These are phyloP conservation scores for Catotricha subobsoleta DNA, from an alignment of 2,888 invertebrate species.

Conservation along the genomic window DNA sequence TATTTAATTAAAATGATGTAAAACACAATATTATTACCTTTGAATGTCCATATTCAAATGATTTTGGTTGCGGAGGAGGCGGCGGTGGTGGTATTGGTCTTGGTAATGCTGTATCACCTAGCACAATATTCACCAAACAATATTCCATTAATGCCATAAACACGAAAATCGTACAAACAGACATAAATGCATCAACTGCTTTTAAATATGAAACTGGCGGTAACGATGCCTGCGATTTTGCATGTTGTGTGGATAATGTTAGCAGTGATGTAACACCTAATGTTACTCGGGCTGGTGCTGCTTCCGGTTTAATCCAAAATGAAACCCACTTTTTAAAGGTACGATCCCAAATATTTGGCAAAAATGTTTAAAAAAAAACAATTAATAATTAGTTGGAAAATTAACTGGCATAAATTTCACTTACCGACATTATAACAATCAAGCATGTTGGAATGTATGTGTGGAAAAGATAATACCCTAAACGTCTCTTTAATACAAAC, in stretches of 20 bases:
- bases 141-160: conserved; percentile 91
- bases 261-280: conserved; percentile 78
- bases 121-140: conserved; percentile 59
- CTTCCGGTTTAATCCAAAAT: conserved; percentile 87
- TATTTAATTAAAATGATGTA: background rate
- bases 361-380: too few relatives aligned
- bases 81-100: conserved; percentile 18
- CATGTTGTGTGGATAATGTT: conserved; percentile 80
- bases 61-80: conserved; percentile 18
- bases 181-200: conserved; percentile 86
- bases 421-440: conserved; percentile 85
- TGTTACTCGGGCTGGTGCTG: conserved; percentile 82
- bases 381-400: too few relatives aligned
- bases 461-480: conserved; percentile 84
- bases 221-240: conserved; percentile 80
- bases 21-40: conserved; percentile 4
- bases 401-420: conserved; percentile 21
- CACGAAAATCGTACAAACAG: conserved; percentile 67
- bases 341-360: conserved; percentile 5
- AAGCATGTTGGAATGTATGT: conserved; percentile 87
- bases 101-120: conserved; percentile 28
- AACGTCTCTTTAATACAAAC: conserved; percentile 69
- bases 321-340: conserved; percentile 75
- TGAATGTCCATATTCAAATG: conserved; percentile 16
- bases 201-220: conserved; percentile 88